These are phyloP conservation scores for Lamellibrachia columna DNA, from an alignment of 2,888 invertebrate species.

Conservation along the genomic window DNA sequence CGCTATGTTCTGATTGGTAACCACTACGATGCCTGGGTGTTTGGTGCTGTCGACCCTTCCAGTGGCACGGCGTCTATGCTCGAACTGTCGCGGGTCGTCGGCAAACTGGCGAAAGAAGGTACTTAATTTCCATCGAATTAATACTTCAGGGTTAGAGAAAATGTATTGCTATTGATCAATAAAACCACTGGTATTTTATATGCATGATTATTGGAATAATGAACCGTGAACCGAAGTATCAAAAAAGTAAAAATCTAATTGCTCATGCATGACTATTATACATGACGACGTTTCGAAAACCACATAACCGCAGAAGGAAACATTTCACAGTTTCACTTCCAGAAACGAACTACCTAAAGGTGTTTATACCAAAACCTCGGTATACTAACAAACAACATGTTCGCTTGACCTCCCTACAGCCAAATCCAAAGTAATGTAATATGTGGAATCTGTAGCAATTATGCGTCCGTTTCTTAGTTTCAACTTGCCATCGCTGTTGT, in stretches of 20 bases:
- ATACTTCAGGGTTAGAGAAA: neutral
- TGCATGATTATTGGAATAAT: neutral
- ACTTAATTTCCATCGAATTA: neutral
- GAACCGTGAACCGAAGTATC: neutral
- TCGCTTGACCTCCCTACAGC: neutral
- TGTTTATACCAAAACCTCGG: too few species aligned
- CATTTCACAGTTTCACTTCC: too few species aligned
- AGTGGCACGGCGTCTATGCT: constrained; percentile 68
- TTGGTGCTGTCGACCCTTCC: constrained; percentile 68
- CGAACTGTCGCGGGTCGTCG: constrained; percentile 66
- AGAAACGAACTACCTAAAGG: too few species aligned
- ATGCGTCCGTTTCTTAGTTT: neutral
- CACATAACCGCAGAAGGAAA: too few species aligned
- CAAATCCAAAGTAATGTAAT: constrained; percentile 22
- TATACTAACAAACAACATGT: neutral
- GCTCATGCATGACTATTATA: too few species aligned
- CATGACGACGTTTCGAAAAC: too few species aligned
- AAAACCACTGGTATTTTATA: neutral
- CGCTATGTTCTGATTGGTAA: constrained; percentile 69
- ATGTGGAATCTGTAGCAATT: neutral
- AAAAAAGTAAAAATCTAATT: too few species aligned
- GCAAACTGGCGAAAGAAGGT: constrained; percentile 55
- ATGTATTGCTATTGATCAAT: neutral
- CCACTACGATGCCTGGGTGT: constrained; percentile 70
- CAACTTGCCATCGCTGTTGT: neutral